These are phyloP conservation scores for Anomalospiza imberbis DNA, from an alignment of 2,797 vertebrate genomes.

Conservation along the genomic window DNA sequence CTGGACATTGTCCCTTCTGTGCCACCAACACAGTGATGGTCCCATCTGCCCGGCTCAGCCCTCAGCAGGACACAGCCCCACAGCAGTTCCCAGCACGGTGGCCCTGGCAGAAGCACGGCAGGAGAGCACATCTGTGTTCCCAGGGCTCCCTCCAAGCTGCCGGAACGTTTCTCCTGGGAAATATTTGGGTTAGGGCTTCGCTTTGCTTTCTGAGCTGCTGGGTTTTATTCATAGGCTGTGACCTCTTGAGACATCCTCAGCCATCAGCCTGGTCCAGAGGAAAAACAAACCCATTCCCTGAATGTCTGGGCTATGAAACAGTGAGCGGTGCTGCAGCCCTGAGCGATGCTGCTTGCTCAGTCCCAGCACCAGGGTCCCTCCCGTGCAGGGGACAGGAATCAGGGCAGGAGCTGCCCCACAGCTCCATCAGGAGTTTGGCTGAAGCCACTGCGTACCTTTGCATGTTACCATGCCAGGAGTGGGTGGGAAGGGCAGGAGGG, in stretches of 20 bases:
- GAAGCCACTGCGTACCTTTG: background rate
- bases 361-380: background rate
- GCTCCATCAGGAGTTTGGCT: background rate
- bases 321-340: background rate
- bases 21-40: background rate
- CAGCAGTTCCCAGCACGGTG: slow-evolving; percentile 19
- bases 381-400: fast-evolving
- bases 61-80: background rate
- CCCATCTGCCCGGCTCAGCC: fast-evolving
- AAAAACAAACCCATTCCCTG: slow-evolving; percentile 7
- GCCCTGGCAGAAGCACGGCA: background rate
- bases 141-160: background rate
- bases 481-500: background rate
- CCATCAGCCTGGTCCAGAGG: background rate
- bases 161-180: slow-evolving; percentile 41
- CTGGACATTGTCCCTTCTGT: background rate
- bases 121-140: slow-evolving; percentile 65
- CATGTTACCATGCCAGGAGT: fast-evolving
- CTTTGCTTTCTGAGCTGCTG: background rate
- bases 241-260: slow-evolving; percentile 67
- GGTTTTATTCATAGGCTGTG: slow-evolving; percentile 12
- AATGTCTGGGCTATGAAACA: background rate
- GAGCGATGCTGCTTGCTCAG: fast-evolving
- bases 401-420: fast-evolving
- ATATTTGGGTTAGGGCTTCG: background rate